Evolutionary conservation across 2,113 vertebrate species (phyloP).

Genomic region (Neodon shergylaensis): DNA sequence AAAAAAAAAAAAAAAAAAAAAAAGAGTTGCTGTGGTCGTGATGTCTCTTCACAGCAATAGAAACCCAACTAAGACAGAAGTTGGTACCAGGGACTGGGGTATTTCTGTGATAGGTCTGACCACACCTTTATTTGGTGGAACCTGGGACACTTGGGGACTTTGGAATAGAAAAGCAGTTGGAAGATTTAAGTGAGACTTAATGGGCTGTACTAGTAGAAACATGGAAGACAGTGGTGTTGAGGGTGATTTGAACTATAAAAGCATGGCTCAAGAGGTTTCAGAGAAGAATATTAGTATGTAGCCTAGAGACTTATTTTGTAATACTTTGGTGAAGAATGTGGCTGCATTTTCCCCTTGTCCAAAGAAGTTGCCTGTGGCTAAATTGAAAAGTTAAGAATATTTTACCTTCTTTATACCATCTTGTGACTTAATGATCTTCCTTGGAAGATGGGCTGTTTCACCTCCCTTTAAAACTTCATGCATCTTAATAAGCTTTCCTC

Average conservation of each 20-base stretch:
- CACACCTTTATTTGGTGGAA: not conserved
- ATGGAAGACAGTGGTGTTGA: not conserved
- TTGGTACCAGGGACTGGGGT: not conserved
- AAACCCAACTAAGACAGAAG: not conserved
- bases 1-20: too few species aligned
- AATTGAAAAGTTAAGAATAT: not conserved
- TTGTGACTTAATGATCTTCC: not conserved
- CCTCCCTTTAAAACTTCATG: not conserved
- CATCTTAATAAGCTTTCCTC: not conserved
- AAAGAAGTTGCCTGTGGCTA: not conserved
- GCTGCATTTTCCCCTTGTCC: not conserved
- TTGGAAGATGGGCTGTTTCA: not conserved
- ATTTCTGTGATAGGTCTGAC: not conserved
- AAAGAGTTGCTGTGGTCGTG: too few species aligned
- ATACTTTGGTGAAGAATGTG: not conserved
- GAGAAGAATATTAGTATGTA: not conserved
- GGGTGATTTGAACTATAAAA: not conserved
- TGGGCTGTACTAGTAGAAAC: not conserved
- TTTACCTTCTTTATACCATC: not conserved
- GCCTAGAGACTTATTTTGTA: not conserved
- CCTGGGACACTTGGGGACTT: not conserved
- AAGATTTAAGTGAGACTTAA: not conserved
- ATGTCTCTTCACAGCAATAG: too few species aligned
- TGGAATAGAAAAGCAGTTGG: not conserved
- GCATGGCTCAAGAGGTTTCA: not conserved